Conservation (phyloP, 30 jellyfish, hydroid and myxozoan genomes). For the Aurelia coerulea region DNA sequence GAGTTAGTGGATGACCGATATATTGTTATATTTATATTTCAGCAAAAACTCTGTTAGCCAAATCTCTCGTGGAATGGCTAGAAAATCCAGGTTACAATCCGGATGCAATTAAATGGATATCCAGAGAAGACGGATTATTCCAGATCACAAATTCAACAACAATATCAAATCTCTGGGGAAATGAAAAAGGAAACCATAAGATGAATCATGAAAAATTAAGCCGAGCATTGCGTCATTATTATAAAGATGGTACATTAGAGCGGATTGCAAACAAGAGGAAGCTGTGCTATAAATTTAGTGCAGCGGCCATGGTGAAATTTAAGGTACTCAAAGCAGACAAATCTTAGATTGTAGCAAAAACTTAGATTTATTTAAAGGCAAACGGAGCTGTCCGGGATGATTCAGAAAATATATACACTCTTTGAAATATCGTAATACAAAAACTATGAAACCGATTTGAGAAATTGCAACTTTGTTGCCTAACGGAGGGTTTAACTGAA, state of each 20-base stretch:
- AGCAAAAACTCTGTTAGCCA: slow-evolving; percentile 63
- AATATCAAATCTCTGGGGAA: slow-evolving; percentile 78
- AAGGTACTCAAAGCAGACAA: not conserved
- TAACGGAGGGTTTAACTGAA: too few species aligned
- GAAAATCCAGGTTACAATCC: slow-evolving; percentile 41
- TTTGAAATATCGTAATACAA: too few species aligned
- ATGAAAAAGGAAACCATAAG: slow-evolving; percentile 66
- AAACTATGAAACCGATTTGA: too few species aligned
- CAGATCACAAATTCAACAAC: slow-evolving; percentile 77
- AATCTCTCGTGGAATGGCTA: slow-evolving; percentile 53
- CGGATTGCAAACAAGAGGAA: slow-evolving; percentile 53
- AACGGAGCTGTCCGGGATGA: too few species aligned
- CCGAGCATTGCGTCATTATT: slow-evolving; percentile 89
- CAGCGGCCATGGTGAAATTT: slow-evolving; percentile 47
- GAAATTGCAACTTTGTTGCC: too few species aligned
- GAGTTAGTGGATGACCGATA: too few species aligned
- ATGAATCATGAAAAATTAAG: slow-evolving; percentile 89
- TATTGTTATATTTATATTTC: not conserved
- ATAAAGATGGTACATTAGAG: slow-evolving; percentile 71
- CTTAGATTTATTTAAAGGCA: too few species aligned
- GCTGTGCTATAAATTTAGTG: slow-evolving; percentile 65
- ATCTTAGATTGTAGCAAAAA: too few species aligned
- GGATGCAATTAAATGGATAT: slow-evolving; percentile 63
- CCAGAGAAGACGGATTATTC: slow-evolving; percentile 68
- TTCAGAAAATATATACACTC: too few species aligned